A percentile compares a stretch with the other conserved stretches of the same genome.
Conservation (phyloP, 2,113 vertebrate species). For the Struthidea cinerea region DNA sequence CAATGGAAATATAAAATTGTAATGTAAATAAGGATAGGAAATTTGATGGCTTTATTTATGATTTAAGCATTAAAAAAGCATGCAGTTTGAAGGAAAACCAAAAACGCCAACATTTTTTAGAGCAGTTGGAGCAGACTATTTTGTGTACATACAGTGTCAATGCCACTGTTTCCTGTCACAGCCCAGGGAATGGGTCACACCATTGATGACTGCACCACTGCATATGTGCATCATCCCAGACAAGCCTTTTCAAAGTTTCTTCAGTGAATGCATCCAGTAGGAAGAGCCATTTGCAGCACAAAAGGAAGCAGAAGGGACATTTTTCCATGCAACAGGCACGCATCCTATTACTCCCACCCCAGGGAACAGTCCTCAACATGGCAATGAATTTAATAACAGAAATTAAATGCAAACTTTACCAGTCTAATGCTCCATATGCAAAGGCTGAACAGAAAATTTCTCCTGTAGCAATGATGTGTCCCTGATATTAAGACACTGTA, state of each 20-base stretch:
- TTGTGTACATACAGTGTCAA: background rate
- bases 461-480: background rate
- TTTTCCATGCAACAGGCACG: background rate
- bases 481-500: background rate
- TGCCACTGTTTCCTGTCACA: background rate
- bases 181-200: background rate
- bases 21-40: background rate
- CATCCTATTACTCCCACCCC: background rate
- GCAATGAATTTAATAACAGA: background rate
- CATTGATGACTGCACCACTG: background rate
- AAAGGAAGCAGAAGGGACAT: background rate
- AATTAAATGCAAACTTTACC: background rate
- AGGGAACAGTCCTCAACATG: background rate
- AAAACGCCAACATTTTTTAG: background rate
- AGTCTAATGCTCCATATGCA: background rate
- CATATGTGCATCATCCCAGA: background rate
- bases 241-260: background rate
- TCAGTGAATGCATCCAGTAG: background rate
- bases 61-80: background rate
- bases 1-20: background rate
- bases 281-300: background rate
- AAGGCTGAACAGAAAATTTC: background rate
- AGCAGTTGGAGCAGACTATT: background rate
- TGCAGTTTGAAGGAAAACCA: background rate
- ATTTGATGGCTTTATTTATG: background rate